Evolutionary conservation across 2,797 vertebrate species (phyloP).

Genomic region (Cercopithecus neglectus): DNA sequence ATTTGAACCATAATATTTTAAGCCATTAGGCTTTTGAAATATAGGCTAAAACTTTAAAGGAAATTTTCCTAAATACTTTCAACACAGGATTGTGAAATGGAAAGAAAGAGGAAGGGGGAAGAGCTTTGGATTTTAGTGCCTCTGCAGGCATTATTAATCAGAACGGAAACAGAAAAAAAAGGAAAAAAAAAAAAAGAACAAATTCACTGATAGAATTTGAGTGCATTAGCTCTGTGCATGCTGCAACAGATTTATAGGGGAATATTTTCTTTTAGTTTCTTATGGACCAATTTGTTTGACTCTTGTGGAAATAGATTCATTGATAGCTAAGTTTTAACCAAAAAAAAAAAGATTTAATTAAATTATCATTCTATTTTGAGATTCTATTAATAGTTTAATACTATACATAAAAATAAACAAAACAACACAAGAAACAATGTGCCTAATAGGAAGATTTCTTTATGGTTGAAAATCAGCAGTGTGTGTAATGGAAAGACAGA

Average conservation of each 20-base stretch:
- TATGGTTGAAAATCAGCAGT: neutral
- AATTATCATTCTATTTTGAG: constrained; percentile 32
- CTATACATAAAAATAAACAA: constrained; percentile 17
- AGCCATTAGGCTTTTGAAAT: constrained; percentile 50
- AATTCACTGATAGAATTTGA: neutral
- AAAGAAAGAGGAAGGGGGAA: constrained; percentile 19
- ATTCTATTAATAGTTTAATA: constrained; percentile 22
- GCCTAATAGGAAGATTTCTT: neutral
- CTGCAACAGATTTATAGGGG: neutral
- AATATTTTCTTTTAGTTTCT: constrained; percentile 21
- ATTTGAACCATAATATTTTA: constrained; percentile 40
- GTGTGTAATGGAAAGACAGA: constrained; percentile 47
- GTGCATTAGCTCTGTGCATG: neutral
- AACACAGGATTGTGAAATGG: constrained; percentile 8
- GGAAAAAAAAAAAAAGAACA: neutral
- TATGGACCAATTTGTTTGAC: constrained; percentile 4
- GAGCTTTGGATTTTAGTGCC: neutral
- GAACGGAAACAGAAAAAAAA: neutral
- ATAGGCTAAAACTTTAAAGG: neutral
- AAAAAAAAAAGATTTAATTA: constrained; percentile 9
- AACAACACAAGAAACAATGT: neutral
- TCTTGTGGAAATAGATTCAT: neutral
- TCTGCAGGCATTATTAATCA: neutral
- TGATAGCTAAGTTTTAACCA: constrained; percentile 18
- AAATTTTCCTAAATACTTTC: constrained; percentile 16